Percentiles rank a stretch among this genome's conserved stretches.
Conservation (phyloP, 1,140 invertebrate species). For the Idris sp. region DNA sequence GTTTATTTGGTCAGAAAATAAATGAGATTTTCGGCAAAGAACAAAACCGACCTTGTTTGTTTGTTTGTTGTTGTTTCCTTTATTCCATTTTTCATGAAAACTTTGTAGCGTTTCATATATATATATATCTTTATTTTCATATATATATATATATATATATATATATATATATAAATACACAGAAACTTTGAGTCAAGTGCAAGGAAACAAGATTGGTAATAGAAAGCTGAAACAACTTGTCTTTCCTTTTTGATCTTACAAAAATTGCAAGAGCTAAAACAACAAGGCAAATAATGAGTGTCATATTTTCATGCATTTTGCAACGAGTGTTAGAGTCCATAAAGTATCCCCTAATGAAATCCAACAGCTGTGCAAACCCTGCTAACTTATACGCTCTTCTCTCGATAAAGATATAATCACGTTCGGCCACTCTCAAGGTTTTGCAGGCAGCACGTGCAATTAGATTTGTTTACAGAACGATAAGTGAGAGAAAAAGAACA, state of each 20-base stretch:
- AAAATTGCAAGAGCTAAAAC: conserved; percentile 13
- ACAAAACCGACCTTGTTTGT: no score
- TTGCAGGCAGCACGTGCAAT: conserved; percentile 48
- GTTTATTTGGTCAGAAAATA: no score
- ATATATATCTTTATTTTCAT: no score
- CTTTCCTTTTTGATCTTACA: conserved; percentile 16
- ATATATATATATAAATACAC: no score
- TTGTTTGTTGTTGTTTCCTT: no score
- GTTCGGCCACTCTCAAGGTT: conserved; percentile 40
- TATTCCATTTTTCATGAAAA: no score
- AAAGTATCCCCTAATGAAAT: conserved; percentile 44
- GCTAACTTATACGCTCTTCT: conserved; percentile 41
- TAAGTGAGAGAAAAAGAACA: conserved; percentile 6
- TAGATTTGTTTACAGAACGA: conserved; percentile 56
- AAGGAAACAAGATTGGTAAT: no score
- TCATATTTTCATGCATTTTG: conserved; percentile 34
- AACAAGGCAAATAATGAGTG: conserved; percentile 2
- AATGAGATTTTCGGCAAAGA: no score
- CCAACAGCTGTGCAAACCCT: conserved; percentile 49
- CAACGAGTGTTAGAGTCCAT: conserved; percentile 13
- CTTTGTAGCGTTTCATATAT: no score
- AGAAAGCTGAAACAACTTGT: no score
- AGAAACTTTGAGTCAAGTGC: no score
- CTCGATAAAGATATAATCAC: conserved; percentile 48
- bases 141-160: no score